These are phyloP conservation scores for Parapristionchus giblindavisi DNA, from an alignment of 2,888 invertebrate genomes.

Conservation along the genomic window DNA sequence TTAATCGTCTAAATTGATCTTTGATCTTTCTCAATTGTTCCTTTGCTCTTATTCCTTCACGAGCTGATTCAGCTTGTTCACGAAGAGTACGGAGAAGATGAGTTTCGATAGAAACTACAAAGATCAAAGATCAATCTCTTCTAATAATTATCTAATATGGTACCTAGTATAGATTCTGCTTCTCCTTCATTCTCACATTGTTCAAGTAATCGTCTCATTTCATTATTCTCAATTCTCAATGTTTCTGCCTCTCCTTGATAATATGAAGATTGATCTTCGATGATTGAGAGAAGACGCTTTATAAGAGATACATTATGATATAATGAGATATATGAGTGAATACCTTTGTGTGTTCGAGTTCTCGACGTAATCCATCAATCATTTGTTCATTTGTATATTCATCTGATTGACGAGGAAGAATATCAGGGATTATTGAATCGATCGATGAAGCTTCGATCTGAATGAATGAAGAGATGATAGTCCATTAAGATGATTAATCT, in stretches of 20 bases:
- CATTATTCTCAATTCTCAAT: conserved; percentile 20
- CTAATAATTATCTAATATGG: not conserved
- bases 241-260: conserved; percentile 18
- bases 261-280: conserved; percentile 24
- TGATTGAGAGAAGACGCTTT: conserved; percentile 36
- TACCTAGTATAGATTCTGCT: conserved; percentile 12
- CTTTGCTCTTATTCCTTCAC: conserved; percentile 48
- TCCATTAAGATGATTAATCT: too few species aligned
- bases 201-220: conserved; percentile 32
- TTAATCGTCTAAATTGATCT: conserved; percentile 21
- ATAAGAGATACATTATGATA: not conserved
- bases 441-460: not conserved
- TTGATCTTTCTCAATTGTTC: conserved; percentile 38
- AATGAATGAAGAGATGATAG: not conserved
- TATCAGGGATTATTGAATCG: conserved; percentile 25
- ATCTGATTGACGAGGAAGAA: not conserved
- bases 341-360: conserved; percentile 34
- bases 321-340: not conserved
- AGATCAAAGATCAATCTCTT: not conserved
- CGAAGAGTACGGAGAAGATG: conserved; percentile 61
- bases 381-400: not conserved
- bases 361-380: conserved; percentile 16
- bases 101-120: conserved; percentile 52
- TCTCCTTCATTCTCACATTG: conserved; percentile 30
- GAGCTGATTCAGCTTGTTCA: conserved; percentile 57